phyloP scores from a whole-genome alignment of 1,140 invertebrate genomes.

The Papilio polytes region DNA sequence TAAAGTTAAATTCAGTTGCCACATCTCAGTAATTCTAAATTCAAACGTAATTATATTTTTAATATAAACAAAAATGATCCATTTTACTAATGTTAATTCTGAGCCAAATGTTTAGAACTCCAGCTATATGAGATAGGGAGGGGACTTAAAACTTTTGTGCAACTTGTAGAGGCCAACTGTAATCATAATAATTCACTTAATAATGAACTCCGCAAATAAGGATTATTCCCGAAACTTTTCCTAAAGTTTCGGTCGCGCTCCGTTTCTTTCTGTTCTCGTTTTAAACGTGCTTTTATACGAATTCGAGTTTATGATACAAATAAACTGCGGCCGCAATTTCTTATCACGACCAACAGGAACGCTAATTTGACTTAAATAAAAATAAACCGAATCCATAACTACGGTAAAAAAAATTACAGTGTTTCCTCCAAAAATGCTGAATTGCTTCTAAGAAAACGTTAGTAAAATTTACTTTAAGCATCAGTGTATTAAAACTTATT shows the following conservation, averaged over 20 bases:
- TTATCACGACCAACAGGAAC: conserved; percentile 11
- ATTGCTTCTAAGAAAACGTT: neutral
- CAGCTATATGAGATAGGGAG: conserved; percentile 52
- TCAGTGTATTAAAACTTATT: neutral
- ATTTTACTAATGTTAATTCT: conserved; percentile 15
- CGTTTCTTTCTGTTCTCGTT: conserved; percentile 39
- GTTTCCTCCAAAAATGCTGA: neutral
- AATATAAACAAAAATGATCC: conserved; percentile 36
- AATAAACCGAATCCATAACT: conserved; percentile 7
- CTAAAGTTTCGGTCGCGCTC: conserved; percentile 36
- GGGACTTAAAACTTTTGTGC: conserved; percentile 52
- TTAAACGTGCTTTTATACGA: conserved; percentile 37
- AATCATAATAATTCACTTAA: conserved; percentile 71
- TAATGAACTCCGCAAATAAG: conserved; percentile 53
- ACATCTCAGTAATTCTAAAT: too few species aligned
- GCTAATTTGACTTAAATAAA: conserved; percentile 1
- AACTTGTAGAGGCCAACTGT: conserved; percentile 57
- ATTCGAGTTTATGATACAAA: conserved; percentile 39
- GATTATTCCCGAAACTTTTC: conserved; percentile 46
- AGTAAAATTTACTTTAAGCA: neutral
- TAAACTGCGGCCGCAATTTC: conserved; percentile 18
- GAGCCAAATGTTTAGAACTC: conserved; percentile 51
- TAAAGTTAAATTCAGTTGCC: too few species aligned
- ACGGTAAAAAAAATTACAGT: neutral
- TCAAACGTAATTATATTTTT: too few species aligned